Evolutionary conservation across 2,113 vertebrate genomes (phyloP).

Genomic region (human (Homo sapiens)): DNA sequence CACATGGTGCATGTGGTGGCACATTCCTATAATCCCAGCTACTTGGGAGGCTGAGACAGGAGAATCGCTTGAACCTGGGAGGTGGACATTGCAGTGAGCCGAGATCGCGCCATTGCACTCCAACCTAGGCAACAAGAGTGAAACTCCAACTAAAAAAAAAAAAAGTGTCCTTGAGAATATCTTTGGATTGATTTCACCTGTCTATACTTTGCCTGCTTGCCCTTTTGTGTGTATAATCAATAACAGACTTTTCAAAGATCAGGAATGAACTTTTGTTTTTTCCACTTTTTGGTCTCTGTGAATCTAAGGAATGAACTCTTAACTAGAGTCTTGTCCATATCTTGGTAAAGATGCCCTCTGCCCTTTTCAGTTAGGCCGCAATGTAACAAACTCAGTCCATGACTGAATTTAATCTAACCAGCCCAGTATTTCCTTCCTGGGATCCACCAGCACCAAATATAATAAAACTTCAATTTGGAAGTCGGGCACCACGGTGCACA

Average conservation of each 20-base stretch:
- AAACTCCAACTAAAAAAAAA: not conserved
- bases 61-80: too few relatives aligned
- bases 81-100: too few relatives aligned
- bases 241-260: not conserved
- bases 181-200: constrained; percentile 2
- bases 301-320: not conserved
- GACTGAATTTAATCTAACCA: constrained; percentile 76
- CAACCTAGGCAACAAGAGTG: too few relatives aligned
- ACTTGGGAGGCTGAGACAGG: too few relatives aligned
- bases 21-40: too few relatives aligned
- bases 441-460: constrained; percentile 74
- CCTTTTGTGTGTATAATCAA: not conserved
- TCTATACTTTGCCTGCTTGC: not conserved
- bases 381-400: constrained; percentile 72
- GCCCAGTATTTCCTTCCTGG: constrained; percentile 18
- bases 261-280: not conserved
- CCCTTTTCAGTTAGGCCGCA: constrained; percentile 59
- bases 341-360: constrained; percentile 46
- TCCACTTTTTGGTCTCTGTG: too few relatives aligned
- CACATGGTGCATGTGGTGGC: too few relatives aligned
- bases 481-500: not conserved
- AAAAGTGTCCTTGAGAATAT: not conserved
- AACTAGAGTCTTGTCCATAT: constrained; percentile 35
- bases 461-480: constrained; percentile 78
- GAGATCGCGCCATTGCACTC: too few relatives aligned